Conservation (phyloP, 2,888 invertebrate genomes). For the Drosophila emarginata region DNA sequence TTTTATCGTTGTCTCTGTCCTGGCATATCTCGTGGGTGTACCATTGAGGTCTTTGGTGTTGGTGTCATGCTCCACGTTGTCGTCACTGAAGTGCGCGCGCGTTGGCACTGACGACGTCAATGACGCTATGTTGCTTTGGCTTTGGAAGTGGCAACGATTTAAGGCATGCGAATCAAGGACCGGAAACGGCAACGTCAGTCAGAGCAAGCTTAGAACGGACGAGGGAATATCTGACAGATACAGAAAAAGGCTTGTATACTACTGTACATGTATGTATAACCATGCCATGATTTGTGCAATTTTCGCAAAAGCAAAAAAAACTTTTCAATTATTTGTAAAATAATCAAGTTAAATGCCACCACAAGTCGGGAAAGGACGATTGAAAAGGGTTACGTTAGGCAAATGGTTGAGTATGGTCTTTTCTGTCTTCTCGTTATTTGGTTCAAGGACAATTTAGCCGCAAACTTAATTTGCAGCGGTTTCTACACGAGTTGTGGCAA, state of each 20-base stretch:
- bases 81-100: slow-evolving; percentile 55
- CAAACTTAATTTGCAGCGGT: slow-evolving; percentile 68
- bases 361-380: slow-evolving; percentile 35
- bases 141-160: not conserved
- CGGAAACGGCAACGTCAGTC: slow-evolving; percentile 46
- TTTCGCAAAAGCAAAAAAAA: slow-evolving; percentile 52
- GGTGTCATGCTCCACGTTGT: slow-evolving; percentile 46
- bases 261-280: slow-evolving; percentile 27
- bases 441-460: slow-evolving; percentile 71
- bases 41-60: slow-evolving; percentile 18
- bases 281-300: slow-evolving; percentile 62
- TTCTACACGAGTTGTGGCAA: slow-evolving; percentile 49
- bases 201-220: not conserved
- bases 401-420: slow-evolving; percentile 15
- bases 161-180: slow-evolving; percentile 45
- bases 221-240: not conserved
- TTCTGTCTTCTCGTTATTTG: slow-evolving; percentile 52
- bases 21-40: slow-evolving; percentile 29
- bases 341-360: slow-evolving; percentile 74
- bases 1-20: slow-evolving; percentile 1
- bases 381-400: not conserved
- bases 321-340: slow-evolving; percentile 78
- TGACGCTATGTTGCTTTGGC: slow-evolving; percentile 39
- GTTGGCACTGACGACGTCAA: slow-evolving; percentile 48
- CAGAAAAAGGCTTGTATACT: not conserved